Base-by-base conservation (phyloP, 2,113 vertebrate genomes). In the Ifrita kowaldi region DNA sequence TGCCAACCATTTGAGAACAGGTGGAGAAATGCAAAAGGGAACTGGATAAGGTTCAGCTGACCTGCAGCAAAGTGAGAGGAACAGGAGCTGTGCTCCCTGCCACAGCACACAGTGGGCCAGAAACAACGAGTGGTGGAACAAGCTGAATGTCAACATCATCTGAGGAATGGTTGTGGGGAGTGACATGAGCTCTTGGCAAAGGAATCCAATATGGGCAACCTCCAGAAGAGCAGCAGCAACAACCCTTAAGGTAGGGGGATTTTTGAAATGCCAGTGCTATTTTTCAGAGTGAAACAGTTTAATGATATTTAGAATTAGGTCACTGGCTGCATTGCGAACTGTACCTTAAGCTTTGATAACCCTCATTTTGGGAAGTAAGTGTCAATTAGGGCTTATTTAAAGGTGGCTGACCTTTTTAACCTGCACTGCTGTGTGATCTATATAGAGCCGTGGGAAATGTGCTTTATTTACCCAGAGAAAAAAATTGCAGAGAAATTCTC, bases 371-470 rank as follows among this genome's bases (percentile, higher is more conserved):
- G 67, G 26, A 91, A 79, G 16, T 64, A 77, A 78, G 83, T 71
- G 84, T 92, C 74, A 84, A 77, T 94, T 90, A 86, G 28, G 42
- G 47, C 11, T 78, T 82, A 64, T 93, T 96, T 71, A 87, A 75
- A 73, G 63, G 69, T 69, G 53, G 16, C 33, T 84, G 73, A 63
- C 59, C 82, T 84, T 89, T 93, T n/a, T 52, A 77, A 87, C 46
- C 59, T 55, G 15, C 44, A 12, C 35, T 55, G 32, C 53, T 59
- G 6, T 46, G 39, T 42, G 39, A 77, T 71, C n/a, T 67, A 23
- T 2, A 10, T 52, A 63, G 62, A 83, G 85, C 16, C 22, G 53
- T 71, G 44, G 53, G 28, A 73, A 68, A 84, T 47, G 13, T 22
- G 10, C 8, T 63, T 87, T 79, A 64, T 93, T 89, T 89, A 53